phyloP scores from a whole-genome alignment of 2,797 vertebrate genomes.

The Mastacembelus armatus region DNA sequence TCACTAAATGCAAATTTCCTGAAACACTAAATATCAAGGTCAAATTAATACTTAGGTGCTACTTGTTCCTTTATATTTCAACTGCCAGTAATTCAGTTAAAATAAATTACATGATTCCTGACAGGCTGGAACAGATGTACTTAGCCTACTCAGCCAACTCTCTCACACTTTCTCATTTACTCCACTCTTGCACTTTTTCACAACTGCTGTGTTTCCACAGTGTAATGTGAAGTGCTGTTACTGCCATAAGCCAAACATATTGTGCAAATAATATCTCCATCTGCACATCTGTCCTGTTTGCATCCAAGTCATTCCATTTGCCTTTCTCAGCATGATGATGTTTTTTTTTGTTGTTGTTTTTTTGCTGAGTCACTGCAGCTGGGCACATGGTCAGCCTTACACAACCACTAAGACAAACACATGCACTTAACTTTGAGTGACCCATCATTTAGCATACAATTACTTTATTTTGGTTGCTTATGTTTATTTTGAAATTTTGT shows the following conservation, averaged over 20 bases:
- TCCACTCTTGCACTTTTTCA: not conserved
- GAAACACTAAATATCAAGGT: not conserved
- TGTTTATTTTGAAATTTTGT: not conserved
- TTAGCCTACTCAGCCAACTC: constrained; percentile 7
- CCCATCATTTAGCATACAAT: not conserved
- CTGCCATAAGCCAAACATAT: constrained; percentile 46
- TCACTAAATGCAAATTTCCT: no score
- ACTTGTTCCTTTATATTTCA: not conserved
- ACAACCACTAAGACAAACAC: constrained; percentile 30
- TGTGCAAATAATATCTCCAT: constrained; percentile 53
- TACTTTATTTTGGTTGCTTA: no score
- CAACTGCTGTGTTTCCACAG: not conserved
- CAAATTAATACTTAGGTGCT: not conserved
- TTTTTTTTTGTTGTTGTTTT: no score
- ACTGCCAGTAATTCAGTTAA: not conserved
- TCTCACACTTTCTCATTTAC: constrained; percentile 8
- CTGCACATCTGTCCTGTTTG: constrained; percentile 27
- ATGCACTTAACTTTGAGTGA: constrained; percentile 3
- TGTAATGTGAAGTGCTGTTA: constrained; percentile 23
- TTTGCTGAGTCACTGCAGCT: constrained; percentile 74
- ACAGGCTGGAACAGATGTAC: not conserved
- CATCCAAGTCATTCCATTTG: constrained; percentile 37
- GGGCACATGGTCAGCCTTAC: constrained; percentile 39
- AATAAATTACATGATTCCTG: not conserved
- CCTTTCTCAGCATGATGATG: constrained; percentile 52